Base-by-base conservation (phyloP, 2,113 vertebrate species). In the Paradisaea rubra region DNA sequence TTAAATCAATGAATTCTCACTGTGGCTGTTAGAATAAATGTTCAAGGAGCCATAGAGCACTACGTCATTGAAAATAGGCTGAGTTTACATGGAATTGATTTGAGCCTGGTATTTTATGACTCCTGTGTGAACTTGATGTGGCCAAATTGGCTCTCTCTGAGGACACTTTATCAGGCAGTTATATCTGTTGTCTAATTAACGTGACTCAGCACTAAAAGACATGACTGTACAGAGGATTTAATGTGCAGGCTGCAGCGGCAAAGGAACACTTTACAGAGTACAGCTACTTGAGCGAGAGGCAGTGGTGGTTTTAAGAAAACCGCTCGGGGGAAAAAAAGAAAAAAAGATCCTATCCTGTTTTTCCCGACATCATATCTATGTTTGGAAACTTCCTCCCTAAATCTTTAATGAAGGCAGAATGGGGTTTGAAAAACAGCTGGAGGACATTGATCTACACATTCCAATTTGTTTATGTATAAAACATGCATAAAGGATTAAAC, bases 401-500 rank as follows among this genome's bases (percentile, higher is more conserved):
- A 93, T 91, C 69, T 88, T 95, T 97, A 91, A 80, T 95, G 88
- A 93, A 91, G 61, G 61, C 78, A 97, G 91, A 96, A 85, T 69
- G 91, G 69, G 68, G 61, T 95, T 97, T 97, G 95, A 95, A 97
- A 97, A 97, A 97, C 97, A 97, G 96, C 96, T 98, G 96, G 97
- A 97, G 93, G 97, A 96, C 97, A 95, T 96, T 93, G 94, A 98
- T 98, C 94, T 97, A 91, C 97, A 97, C 95, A 91, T 97, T 97
- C 89, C 95, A 97, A 97, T 98, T 97, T 97, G 92, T 97, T 97
- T 97, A 96, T 94, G 88, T 95, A 98, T 96, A 97, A 98, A 97
- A 95, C 96, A 96, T 95, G 93, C 95, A 97, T 97, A 96, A 97
- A 97, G 95, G 95, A 97, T 97, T 97, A 97, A 98, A 97, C 77